These are phyloP conservation scores for Eptatretus atami DNA, from an alignment of 2,797 vertebrate species.

Conservation along the genomic window DNA sequence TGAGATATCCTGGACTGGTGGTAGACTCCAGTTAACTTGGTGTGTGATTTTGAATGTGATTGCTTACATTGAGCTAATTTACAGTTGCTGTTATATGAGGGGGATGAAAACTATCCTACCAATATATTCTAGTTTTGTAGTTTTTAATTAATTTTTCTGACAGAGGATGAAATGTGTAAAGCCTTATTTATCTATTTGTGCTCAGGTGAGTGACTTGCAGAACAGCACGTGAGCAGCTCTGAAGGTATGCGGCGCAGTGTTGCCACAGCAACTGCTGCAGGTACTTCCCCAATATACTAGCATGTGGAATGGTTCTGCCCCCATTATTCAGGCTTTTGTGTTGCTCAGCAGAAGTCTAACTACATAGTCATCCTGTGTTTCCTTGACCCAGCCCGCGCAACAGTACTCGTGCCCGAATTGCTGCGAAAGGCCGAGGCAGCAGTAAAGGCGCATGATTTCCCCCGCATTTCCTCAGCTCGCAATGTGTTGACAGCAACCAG, in stretches of 20 bases:
- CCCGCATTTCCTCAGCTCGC: constrained; percentile 39
- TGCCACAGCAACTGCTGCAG: constrained; percentile 42
- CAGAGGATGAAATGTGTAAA: too few species aligned
- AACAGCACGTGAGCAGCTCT: constrained; percentile 44
- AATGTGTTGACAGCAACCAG: constrained; percentile 85
- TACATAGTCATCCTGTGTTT: not conserved
- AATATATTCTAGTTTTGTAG: too few species aligned
- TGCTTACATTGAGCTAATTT: too few species aligned
- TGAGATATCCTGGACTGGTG: too few species aligned
- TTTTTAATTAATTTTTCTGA: too few species aligned
- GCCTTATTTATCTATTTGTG: not conserved
- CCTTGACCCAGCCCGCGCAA: constrained; percentile 26
- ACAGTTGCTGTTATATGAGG: too few species aligned
- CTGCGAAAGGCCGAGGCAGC: constrained; percentile 35
- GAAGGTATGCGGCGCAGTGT: constrained; percentile 69
- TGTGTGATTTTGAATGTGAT: too few species aligned
- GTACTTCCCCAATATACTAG: constrained; percentile 13
- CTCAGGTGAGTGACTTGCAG: constrained; percentile 40
- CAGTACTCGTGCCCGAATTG: constrained; percentile 30
- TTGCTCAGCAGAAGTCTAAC: not conserved
- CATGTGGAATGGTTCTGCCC: not conserved
- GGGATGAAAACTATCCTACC: too few species aligned
- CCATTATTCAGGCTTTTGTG: not conserved
- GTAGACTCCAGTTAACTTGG: too few species aligned
- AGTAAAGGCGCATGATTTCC: constrained; percentile 30